Evolutionary conservation across 2,888 invertebrate genomes (phyloP).

Genomic region (Arctia plantaginis): DNA sequence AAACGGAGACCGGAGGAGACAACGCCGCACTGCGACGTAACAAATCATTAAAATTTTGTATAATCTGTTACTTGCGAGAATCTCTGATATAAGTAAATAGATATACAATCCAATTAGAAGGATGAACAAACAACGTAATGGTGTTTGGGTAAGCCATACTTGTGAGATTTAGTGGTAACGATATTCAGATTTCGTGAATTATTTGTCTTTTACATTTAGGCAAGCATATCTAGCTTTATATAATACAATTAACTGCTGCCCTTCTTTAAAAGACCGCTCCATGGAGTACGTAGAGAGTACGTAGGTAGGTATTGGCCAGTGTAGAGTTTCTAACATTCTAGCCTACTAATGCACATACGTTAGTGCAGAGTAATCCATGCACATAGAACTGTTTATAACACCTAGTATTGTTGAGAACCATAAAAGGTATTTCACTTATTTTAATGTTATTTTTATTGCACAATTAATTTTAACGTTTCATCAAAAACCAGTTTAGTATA

Average conservation of each 20-base stretch:
- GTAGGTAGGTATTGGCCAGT: no score
- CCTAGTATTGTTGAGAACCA: neutral
- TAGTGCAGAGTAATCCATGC: neutral
- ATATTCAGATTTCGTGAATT: slow-evolving; percentile 9
- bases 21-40: slow-evolving; percentile 76
- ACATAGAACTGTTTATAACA: neutral
- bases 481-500: slow-evolving; percentile 26
- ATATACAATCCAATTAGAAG: slow-evolving; percentile 48
- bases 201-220: neutral
- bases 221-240: no score
- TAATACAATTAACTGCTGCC: no score
- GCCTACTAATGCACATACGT: neutral
- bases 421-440: neutral
- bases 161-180: slow-evolving; percentile 17
- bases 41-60: slow-evolving; percentile 76
- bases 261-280: no score
- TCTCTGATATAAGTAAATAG: slow-evolving; percentile 40
- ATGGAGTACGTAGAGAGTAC: no score
- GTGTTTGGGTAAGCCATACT: slow-evolving; percentile 30
- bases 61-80: slow-evolving; percentile 50
- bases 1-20: slow-evolving; percentile 46
- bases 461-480: slow-evolving; percentile 11
- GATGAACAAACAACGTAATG: slow-evolving; percentile 27
- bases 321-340: no score
- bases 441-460: neutral